phyloP scores from a whole-genome alignment of 2,888 invertebrate genomes.

The Drosophila yooni region DNA sequence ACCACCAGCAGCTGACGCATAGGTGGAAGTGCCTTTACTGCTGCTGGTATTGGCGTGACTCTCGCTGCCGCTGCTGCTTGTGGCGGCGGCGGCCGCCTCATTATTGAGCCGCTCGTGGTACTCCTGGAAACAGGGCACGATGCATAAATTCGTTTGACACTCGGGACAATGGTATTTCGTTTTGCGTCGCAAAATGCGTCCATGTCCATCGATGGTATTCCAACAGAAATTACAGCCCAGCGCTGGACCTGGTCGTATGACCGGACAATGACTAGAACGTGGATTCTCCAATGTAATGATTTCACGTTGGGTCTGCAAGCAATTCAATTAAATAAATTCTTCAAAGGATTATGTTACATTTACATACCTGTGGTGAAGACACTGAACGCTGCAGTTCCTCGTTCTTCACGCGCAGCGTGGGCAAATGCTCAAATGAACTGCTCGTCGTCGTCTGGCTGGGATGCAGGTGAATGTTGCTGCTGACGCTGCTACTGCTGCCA shows the following conservation, averaged over 20 bases:
- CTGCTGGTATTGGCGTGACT: conserved; percentile 49
- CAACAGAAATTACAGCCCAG: conserved; percentile 95
- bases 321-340: not conserved
- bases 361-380: conserved; percentile 87
- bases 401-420: conserved; percentile 86
- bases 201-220: conserved; percentile 94
- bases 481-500: conserved; percentile 64
- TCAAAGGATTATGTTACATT: not conserved
- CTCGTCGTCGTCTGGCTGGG: conserved; percentile 71
- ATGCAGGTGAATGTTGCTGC: conserved; percentile 59
- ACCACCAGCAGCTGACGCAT: conserved; percentile 50
- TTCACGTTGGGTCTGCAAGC: conserved; percentile 84
- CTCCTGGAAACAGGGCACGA: conserved; percentile 95
- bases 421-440: conserved; percentile 84
- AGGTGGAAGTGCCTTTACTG: conserved; percentile 61
- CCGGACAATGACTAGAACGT: conserved; percentile 93
- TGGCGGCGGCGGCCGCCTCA: conserved; percentile 71
- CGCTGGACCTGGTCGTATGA: conserved; percentile 92
- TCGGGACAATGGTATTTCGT: conserved; percentile 96
- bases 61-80: conserved; percentile 44
- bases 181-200: conserved; percentile 92
- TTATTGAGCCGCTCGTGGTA: conserved; percentile 89
- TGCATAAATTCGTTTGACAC: conserved; percentile 94
- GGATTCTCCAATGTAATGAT: conserved; percentile 85
- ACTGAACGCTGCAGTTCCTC: conserved; percentile 88